Percentiles rank a stretch among this genome's conserved stretches.
These are phyloP conservation scores for Hyppa rectilinea DNA, from an alignment of 2,888 invertebrate genomes.

Conservation along the genomic window DNA sequence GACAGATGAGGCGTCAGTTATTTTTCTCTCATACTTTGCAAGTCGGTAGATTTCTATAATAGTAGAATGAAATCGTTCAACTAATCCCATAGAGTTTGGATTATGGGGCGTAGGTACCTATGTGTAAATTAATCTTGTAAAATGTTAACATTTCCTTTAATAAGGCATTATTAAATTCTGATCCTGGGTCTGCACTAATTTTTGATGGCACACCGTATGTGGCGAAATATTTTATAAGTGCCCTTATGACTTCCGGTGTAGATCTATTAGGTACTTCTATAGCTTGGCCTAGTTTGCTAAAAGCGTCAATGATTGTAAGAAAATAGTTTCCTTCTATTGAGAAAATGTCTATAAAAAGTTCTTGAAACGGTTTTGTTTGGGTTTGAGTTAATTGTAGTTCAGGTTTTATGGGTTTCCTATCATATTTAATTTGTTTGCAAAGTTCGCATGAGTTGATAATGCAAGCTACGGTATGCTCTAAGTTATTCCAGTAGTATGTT, in stretches of 20 bases:
- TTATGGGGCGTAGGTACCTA: background rate
- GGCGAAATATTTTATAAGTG: background rate
- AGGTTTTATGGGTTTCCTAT: background rate
- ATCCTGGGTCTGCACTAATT: background rate
- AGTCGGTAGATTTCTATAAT: background rate
- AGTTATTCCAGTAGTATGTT: too few species aligned
- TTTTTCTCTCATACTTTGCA: background rate
- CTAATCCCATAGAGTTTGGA: background rate
- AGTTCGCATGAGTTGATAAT: too few species aligned
- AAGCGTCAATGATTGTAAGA: background rate
- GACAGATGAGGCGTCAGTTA: background rate
- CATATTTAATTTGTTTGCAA: background rate
- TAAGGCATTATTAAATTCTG: background rate
- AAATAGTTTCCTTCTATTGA: background rate
- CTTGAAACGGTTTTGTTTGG: background rate
- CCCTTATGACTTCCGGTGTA: background rate
- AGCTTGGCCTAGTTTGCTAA: background rate
- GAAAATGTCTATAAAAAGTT: background rate
- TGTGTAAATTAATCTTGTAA: background rate
- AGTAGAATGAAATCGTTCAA: background rate
- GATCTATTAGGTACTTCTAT: background rate
- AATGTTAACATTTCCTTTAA: background rate
- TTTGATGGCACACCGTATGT: background rate
- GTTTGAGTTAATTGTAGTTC: slow-evolving; percentile 1
- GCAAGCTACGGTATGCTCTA: too few species aligned